Evolutionary conservation across 2,888 invertebrate species (phyloP).

Genomic region (Mycalesis mineus): DNA sequence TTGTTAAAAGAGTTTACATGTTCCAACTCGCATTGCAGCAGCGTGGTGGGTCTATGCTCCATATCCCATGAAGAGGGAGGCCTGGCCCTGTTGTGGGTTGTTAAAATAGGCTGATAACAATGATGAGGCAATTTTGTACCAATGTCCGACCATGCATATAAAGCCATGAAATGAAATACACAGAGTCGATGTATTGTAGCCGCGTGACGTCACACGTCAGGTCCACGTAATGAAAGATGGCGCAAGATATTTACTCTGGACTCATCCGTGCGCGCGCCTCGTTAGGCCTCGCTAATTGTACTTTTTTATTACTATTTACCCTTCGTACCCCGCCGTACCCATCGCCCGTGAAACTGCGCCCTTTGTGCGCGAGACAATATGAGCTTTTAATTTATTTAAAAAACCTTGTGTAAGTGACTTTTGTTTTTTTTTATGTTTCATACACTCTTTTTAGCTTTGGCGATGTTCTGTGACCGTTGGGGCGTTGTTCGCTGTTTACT

Average conservation of each 20-base stretch:
- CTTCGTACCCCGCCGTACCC: slow-evolving; percentile 32
- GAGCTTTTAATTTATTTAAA: slow-evolving; percentile 26
- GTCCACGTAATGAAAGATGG: slow-evolving; percentile 13
- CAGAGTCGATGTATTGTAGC: background rate
- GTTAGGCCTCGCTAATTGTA: slow-evolving; percentile 34
- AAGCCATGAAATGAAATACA: background rate
- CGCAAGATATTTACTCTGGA: slow-evolving; percentile 15
- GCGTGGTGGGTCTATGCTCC: too few relatives aligned
- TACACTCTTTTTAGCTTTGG: background rate
- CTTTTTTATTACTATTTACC: slow-evolving; percentile 43
- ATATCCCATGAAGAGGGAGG: too few relatives aligned
- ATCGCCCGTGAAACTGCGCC: slow-evolving; percentile 29
- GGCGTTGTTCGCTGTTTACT: too few relatives aligned
- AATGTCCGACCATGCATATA: too few relatives aligned
- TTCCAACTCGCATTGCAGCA: too few relatives aligned
- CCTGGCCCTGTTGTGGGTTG: too few relatives aligned
- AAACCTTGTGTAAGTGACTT: slow-evolving; percentile 22
- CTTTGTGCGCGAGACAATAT: slow-evolving; percentile 29
- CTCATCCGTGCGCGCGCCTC: slow-evolving; percentile 17
- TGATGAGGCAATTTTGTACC: too few relatives aligned
- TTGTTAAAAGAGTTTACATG: too few relatives aligned
- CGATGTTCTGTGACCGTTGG: background rate
- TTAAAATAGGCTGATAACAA: too few relatives aligned
- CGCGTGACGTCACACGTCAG: background rate
- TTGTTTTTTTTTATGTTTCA: slow-evolving; percentile 6